Base-by-base conservation (phyloP, 2,797 vertebrate genomes). In the Centroberyx gerrardi region DNA sequence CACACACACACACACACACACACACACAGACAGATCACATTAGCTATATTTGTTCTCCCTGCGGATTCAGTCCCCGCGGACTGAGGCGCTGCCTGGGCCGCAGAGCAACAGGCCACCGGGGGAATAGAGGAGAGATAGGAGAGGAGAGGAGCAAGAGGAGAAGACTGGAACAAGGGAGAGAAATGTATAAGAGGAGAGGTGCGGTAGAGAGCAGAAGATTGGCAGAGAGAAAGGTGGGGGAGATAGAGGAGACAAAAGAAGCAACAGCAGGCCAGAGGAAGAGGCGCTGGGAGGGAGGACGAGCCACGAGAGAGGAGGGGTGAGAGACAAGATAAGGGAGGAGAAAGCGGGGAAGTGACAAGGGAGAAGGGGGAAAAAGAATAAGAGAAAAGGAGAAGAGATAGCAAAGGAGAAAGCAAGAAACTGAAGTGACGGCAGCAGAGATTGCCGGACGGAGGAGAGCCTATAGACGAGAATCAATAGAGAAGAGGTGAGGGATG, bases 21-120 rank as follows among this genome's bases (percentile, higher is more conserved):
- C 67, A 83, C 70, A 72, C 68, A 52, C 67, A 83, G 72, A 72
- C 68, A 52, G 48, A 86, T 85, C 76, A 60, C 76, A 85, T 87
- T 72, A 71, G 72, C 81, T 87, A 70, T 88, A 86, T 91, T 84
- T 90, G 61, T 84, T 85, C 85, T 92, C 89, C 82, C 81, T 36
- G 60, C 5, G 70, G 91, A 88, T 67, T 83, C 2, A 2, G n/a
- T 87, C 89, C 68, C 54, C 7, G 0, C 69, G 82, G 89, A 87
- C 1, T 0, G 28, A 81, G 52, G 38, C 14, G 1, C 75, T 87
- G 84, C 78, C 68, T 80, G 51, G 82, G 80, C 83, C 72, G 63
- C 1, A 28, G 76, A 83, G 86, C 82, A 80, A 81, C 84, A 76
- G 76, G 75, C 81, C 90, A 76, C 78, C 40, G 31, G 81, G 14